Conservation (phyloP, 2,797 vertebrate species). For the Paedocypris micromegethes region DNA sequence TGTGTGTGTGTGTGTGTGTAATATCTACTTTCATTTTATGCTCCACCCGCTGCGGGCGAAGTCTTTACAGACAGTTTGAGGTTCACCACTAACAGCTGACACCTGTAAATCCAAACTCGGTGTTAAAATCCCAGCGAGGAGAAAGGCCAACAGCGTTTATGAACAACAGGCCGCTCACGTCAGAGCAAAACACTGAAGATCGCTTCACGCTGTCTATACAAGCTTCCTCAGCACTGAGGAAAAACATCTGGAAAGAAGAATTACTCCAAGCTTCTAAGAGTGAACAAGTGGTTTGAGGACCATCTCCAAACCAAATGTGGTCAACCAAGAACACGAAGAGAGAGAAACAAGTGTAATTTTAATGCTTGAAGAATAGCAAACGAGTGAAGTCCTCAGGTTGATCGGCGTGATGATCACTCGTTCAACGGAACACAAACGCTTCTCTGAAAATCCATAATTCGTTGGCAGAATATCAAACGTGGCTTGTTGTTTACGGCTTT, state of each 20-base stretch:
- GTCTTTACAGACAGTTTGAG: conserved; percentile 31
- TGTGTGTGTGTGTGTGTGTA: too few relatives aligned
- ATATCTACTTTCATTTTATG: not conserved
- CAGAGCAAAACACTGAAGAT: conserved; percentile 29
- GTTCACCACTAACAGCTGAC: conserved; percentile 48
- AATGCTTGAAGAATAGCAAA: conserved; percentile 29
- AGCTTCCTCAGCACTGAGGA: conserved; percentile 29
- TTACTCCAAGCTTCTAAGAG: conserved; percentile 26
- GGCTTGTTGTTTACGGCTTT: conserved; percentile 27
- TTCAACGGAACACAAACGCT: not conserved
- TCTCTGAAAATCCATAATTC: conserved; percentile 21
- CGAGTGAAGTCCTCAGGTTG: conserved; percentile 18
- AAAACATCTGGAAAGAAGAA: conserved; percentile 32
- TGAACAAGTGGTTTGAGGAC: conserved; percentile 6
- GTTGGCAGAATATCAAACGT: conserved; percentile 1
- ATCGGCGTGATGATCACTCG: conserved; percentile 25
- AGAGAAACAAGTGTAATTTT: conserved; percentile 33
- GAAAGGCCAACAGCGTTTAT: not conserved
- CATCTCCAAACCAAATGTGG: conserved; percentile 12
- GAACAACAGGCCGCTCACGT: conserved; percentile 13
- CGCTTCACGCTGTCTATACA: conserved; percentile 33
- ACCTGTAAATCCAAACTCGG: conserved; percentile 47
- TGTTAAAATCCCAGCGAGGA: conserved; percentile 33
- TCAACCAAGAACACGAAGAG: conserved; percentile 20
- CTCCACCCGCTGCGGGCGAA: not conserved